phyloP scores from a whole-genome alignment of 2,888 invertebrate species.

The Cheilosia vernalis region DNA sequence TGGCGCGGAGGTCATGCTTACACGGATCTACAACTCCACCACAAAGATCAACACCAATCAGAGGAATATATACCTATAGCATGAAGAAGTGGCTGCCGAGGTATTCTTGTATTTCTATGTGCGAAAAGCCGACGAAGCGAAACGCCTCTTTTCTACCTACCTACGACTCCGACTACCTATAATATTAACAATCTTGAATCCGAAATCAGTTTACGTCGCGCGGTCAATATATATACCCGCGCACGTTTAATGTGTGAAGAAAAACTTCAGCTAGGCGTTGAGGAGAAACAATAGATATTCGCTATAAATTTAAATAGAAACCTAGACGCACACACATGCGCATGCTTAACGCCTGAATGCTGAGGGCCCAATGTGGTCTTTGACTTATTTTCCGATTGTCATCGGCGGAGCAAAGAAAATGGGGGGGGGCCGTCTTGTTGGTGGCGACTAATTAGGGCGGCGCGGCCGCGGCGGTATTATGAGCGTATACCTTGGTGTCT shows the following conservation, averaged over 20 bases:
- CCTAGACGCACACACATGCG: conserved; percentile 66
- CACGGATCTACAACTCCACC: conserved; percentile 45
- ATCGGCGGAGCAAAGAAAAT: conserved; percentile 18
- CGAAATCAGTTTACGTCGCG: conserved; percentile 70
- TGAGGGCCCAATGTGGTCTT: conserved; percentile 66
- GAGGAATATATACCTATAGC: conserved; percentile 35
- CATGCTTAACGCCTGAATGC: conserved; percentile 73
- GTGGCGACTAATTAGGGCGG: conserved; percentile 38
- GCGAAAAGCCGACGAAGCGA: conserved; percentile 65
- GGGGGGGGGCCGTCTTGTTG: conserved; percentile 9
- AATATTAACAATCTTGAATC: conserved; percentile 61
- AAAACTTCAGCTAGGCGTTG: conserved; percentile 72
- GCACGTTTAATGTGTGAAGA: conserved; percentile 63
- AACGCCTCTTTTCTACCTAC: conserved; percentile 45
- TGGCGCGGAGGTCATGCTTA: conserved; percentile 63
- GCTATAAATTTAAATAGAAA: conserved; percentile 70
- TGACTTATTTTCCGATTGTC: conserved; percentile 71
- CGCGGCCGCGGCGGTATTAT: conserved; percentile 12
- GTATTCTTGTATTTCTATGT: conserved; percentile 36
- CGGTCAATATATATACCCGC: conserved; percentile 45
- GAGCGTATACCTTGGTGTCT: conserved; percentile 33
- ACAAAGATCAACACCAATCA: conserved; percentile 63
- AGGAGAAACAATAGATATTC: conserved; percentile 70
- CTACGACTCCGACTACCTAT: conserved; percentile 26
- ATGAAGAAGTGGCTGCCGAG: conserved; percentile 11